Evolutionary conservation across 2,797 vertebrate genomes (phyloP).

Genomic region (Anniella stebbinsi): DNA sequence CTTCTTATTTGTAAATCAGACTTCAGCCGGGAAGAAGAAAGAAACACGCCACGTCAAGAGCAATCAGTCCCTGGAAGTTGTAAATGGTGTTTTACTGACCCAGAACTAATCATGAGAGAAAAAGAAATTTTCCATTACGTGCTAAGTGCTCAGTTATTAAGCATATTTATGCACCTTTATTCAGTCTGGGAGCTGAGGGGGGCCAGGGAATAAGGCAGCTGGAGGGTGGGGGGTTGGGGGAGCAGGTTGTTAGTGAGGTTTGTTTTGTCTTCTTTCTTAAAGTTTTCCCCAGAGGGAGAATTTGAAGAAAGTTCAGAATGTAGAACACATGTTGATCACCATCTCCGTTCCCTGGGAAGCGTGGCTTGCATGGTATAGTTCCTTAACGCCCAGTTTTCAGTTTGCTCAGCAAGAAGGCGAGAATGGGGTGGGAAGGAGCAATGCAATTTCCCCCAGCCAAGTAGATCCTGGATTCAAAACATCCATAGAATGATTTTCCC

Average conservation of each 20-base stretch:
- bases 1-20: conserved; percentile 43
- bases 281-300: neutral
- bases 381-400: neutral
- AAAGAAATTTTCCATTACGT: conserved; percentile 61
- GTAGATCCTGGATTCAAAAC: neutral
- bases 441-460: neutral
- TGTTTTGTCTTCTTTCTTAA: neutral
- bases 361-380: neutral
- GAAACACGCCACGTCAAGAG: conserved; percentile 48
- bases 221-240: neutral
- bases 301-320: neutral
- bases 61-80: conserved; percentile 62
- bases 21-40: conserved; percentile 38
- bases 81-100: conserved; percentile 77
- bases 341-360: neutral
- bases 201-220: neutral
- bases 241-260: neutral
- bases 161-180: conserved; percentile 36
- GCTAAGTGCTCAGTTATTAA: conserved; percentile 51
- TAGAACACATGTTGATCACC: neutral
- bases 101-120: conserved; percentile 66
- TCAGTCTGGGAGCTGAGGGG: neutral
- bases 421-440: neutral
- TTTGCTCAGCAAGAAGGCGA: neutral
- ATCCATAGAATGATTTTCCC: neutral